A percentile compares a stretch with the other conserved stretches of the same genome.
phyloP scores from a whole-genome alignment of 2,797 vertebrate genomes.

The Sebastes cheni region DNA sequence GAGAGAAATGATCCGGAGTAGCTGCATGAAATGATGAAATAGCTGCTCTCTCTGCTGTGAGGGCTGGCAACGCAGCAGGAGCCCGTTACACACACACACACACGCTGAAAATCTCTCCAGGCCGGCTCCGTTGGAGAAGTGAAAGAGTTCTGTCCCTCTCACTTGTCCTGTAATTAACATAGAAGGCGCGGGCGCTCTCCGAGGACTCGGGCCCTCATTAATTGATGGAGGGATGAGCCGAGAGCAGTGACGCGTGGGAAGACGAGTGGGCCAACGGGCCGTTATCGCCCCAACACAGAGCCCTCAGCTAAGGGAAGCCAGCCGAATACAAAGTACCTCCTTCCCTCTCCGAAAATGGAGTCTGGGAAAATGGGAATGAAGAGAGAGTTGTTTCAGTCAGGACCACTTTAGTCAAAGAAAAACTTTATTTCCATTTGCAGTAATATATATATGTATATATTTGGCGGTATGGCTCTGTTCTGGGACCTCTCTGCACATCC shows the following conservation, averaged over 20 bases:
- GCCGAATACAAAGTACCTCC: constrained; percentile 45
- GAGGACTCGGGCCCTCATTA: constrained; percentile 61
- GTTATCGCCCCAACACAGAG: constrained; percentile 72
- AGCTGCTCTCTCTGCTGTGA: constrained; percentile 21
- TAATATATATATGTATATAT: no score
- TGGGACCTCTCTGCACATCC: rapidly evolving
- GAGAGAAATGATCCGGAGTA: constrained; percentile 43
- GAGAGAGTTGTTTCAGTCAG: not conserved
- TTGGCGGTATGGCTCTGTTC: no score
- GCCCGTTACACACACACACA: not conserved
- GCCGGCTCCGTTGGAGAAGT: constrained; percentile 33
- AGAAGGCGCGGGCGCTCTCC: constrained; percentile 56
- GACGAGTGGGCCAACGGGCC: constrained; percentile 50
- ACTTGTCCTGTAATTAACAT: constrained; percentile 71
- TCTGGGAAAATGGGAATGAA: constrained; percentile 6
- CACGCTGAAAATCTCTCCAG: constrained; percentile 4
- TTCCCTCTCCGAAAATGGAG: constrained; percentile 24
- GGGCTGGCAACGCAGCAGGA: constrained; percentile 21
- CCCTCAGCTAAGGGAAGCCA: constrained; percentile 28
- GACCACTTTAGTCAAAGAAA: no score
- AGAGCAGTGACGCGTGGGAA: constrained; percentile 47
- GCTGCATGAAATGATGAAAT: constrained; percentile 53
- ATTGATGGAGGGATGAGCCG: constrained; percentile 65
- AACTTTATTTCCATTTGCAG: no score
- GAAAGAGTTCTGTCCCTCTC: constrained; percentile 38